These are phyloP conservation scores for Balaeniceps rex DNA, from an alignment of 2,113 vertebrate species.

Conservation along the genomic window DNA sequence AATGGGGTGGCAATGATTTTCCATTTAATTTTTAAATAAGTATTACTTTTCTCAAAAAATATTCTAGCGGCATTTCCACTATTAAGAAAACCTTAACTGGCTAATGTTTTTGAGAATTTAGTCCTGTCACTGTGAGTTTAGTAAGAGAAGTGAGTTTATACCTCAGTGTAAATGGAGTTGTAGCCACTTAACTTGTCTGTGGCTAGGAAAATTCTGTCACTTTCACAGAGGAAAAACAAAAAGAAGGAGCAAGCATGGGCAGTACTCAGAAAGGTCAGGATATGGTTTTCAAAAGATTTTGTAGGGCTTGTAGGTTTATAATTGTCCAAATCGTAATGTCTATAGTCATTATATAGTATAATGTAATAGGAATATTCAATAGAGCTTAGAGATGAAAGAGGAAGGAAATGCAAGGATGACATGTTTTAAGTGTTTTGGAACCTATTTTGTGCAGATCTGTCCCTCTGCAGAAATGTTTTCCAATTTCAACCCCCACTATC, in stretches of 20 bases:
- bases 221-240: not conserved
- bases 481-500: not conserved
- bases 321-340: not conserved
- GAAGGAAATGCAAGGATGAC: not conserved
- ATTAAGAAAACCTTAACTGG: not conserved
- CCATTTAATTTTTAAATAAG: not conserved
- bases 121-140: not conserved
- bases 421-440: not conserved
- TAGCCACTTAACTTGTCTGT: not conserved
- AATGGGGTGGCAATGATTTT: not conserved
- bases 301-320: not conserved
- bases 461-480: not conserved
- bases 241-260: not conserved
- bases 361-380: not conserved
- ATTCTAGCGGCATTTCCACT: not conserved
- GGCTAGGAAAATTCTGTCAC: not conserved
- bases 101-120: not conserved
- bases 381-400: not conserved
- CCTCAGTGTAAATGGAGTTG: not conserved
- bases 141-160: not conserved
- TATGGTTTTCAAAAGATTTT: not conserved
- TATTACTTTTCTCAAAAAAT: not conserved
- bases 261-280: not conserved
- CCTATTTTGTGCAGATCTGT: not conserved
- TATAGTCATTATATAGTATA: not conserved